Evolutionary conservation across 2,888 invertebrate species (phyloP).

Genomic region (Baccha elongata): DNA sequence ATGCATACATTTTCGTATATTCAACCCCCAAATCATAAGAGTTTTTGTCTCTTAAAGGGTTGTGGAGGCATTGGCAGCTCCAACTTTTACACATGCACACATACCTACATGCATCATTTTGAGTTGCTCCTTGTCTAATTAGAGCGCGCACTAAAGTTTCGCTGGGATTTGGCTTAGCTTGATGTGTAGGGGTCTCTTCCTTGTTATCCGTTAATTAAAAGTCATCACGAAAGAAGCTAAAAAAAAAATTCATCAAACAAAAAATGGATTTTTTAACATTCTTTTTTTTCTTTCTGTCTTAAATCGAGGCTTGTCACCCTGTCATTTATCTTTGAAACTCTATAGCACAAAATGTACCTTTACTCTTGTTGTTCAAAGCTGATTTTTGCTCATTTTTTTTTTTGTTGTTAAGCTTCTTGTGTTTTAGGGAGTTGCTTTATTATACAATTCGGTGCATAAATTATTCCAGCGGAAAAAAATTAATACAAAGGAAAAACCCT

Average conservation of each 20-base stretch:
- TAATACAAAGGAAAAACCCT: constrained; percentile 30
- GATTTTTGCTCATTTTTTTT: constrained; percentile 33
- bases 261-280: constrained; percentile 2
- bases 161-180: constrained; percentile 51
- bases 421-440: not conserved
- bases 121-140: constrained; percentile 71
- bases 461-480: constrained; percentile 38
- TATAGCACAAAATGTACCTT: constrained; percentile 18
- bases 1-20: constrained; percentile 63
- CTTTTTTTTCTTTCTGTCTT: constrained; percentile 22
- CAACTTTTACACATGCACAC: constrained; percentile 15
- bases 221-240: constrained; percentile 65
- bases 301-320: constrained; percentile 66
- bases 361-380: constrained; percentile 53
- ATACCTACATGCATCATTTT: constrained; percentile 24
- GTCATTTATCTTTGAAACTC: constrained; percentile 65
- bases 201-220: constrained; percentile 70
- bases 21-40: constrained; percentile 40
- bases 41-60: constrained; percentile 3
- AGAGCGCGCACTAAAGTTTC: constrained; percentile 69
- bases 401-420: not conserved
- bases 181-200: constrained; percentile 40
- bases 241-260: constrained; percentile 13
- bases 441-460: constrained; percentile 48
- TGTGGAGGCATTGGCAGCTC: constrained; percentile 6